Evolutionary conservation across 2,888 invertebrate genomes (phyloP).

Genomic region (Chrysodeixis includens): DNA sequence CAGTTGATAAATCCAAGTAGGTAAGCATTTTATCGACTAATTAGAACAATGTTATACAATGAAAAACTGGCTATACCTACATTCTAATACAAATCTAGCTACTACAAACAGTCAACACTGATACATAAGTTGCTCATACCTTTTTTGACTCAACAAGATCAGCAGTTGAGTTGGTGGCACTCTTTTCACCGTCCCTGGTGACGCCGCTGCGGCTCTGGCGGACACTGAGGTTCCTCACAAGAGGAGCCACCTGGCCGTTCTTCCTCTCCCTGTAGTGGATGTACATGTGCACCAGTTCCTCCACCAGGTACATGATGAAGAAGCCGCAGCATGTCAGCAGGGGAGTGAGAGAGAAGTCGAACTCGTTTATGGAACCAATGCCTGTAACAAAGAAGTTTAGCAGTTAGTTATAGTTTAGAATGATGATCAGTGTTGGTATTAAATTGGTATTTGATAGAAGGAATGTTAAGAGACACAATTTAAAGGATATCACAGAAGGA

Average conservation of each 20-base stretch:
- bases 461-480: no score
- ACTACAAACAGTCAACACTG: no score
- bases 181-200: conserved; percentile 68
- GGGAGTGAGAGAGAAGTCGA: conserved; percentile 91
- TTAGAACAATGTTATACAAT: no score
- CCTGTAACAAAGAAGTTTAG: conserved; percentile 62
- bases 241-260: conserved; percentile 69
- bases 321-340: conserved; percentile 93
- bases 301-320: conserved; percentile 94
- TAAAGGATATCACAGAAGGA: no score
- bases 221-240: conserved; percentile 83
- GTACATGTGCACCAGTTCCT: conserved; percentile 93
- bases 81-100: no score
- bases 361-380: conserved; percentile 78
- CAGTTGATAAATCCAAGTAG: no score
- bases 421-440: no score
- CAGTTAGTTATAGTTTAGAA: conserved; percentile 15
- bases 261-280: conserved; percentile 87
- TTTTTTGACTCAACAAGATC: conserved; percentile 78
- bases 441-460: no score
- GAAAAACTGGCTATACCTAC: no score
- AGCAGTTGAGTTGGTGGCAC: conserved; percentile 81
- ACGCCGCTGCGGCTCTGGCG: conserved; percentile 72
- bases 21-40: no score
- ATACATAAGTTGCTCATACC: no score